Evolutionary conservation across 2,888 invertebrate genomes (phyloP).

Genomic region (Acanthopleura granulata): DNA sequence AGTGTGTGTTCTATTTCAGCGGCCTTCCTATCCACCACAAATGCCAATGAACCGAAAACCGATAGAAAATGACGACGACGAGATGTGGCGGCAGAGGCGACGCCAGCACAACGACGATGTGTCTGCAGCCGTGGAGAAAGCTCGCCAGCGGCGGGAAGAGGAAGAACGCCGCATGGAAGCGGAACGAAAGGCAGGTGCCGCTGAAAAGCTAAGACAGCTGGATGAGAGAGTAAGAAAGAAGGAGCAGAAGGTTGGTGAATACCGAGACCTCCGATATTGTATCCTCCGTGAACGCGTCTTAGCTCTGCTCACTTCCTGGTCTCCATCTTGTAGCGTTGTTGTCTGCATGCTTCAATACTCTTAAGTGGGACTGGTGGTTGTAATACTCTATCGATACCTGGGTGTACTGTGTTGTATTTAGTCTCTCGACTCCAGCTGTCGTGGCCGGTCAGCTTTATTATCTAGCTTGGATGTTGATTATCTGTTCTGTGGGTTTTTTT

Average conservation of each 20-base stretch:
- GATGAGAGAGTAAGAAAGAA: slow-evolving; percentile 73
- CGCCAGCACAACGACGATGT: slow-evolving; percentile 74
- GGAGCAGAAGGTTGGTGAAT: slow-evolving; percentile 9
- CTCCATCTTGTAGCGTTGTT: too few relatives aligned
- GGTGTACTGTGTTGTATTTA: too few relatives aligned
- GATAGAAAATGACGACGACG: slow-evolving; percentile 73
- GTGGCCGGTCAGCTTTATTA: too few relatives aligned
- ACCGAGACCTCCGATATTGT: background rate
- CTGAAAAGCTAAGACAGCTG: slow-evolving; percentile 79
- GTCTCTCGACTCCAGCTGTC: too few relatives aligned
- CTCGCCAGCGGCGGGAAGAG: slow-evolving; percentile 86
- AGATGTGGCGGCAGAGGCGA: slow-evolving; percentile 80
- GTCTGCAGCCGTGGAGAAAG: slow-evolving; percentile 82
- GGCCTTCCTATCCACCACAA: background rate
- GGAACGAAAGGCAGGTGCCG: slow-evolving; percentile 73
- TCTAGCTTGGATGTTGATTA: too few relatives aligned
- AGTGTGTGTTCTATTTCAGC: background rate
- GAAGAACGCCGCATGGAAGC: slow-evolving; percentile 75
- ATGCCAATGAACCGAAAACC: background rate
- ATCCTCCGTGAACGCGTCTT: too few relatives aligned
- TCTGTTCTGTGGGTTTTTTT: too few relatives aligned
- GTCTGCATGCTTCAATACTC: too few relatives aligned
- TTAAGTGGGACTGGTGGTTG: too few relatives aligned
- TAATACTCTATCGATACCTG: too few relatives aligned
- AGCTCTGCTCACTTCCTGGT: too few relatives aligned